A percentile compares a stretch with the other conserved stretches of the same genome.
Conservation (phyloP, 2,797 vertebrate genomes). For the Myotis findleyi region DNA sequence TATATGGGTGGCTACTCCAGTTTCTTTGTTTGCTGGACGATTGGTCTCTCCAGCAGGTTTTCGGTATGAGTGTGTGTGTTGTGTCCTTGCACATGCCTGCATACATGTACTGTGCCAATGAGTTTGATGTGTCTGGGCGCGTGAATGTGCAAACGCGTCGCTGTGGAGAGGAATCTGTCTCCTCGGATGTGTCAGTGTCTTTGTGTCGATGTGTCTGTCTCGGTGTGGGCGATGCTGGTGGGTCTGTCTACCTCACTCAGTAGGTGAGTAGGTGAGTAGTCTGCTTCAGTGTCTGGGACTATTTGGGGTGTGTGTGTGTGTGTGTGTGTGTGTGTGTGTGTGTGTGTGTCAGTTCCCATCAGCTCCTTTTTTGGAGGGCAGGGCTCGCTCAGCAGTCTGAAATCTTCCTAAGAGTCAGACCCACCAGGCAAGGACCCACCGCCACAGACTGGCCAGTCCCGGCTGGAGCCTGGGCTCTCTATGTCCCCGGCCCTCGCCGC, state of each 20-base stretch:
- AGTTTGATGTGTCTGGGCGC: conserved; percentile 38
- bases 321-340: conserved; percentile 55
- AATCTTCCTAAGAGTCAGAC: neutral
- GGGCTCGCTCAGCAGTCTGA: neutral
- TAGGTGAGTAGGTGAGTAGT: conserved; percentile 40
- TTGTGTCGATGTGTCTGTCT: conserved; percentile 65
- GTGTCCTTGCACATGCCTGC: neutral
- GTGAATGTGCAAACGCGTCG: neutral
- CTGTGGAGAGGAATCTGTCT: neutral
- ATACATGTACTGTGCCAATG: neutral
- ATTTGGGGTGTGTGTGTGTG: conserved; percentile 27
- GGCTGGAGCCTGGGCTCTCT: neutral
- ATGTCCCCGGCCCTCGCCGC: neutral
- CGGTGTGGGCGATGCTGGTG: neutral
- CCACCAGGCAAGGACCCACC: neutral
- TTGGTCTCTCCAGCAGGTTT: neutral
- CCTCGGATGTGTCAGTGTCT: conserved; percentile 53
- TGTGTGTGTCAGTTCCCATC: conserved; percentile 52
- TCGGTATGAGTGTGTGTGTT: neutral
- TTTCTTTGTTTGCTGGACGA: conserved; percentile 76
- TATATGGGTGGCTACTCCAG: conserved; percentile 54
- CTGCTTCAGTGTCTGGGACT: conserved; percentile 20
- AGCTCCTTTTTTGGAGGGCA: neutral
- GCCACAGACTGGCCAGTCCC: neutral
- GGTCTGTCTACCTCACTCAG: conserved; percentile 53